Conservation (phyloP, 2,888 invertebrate genomes). For the Rhamphomyia laevipes region DNA sequence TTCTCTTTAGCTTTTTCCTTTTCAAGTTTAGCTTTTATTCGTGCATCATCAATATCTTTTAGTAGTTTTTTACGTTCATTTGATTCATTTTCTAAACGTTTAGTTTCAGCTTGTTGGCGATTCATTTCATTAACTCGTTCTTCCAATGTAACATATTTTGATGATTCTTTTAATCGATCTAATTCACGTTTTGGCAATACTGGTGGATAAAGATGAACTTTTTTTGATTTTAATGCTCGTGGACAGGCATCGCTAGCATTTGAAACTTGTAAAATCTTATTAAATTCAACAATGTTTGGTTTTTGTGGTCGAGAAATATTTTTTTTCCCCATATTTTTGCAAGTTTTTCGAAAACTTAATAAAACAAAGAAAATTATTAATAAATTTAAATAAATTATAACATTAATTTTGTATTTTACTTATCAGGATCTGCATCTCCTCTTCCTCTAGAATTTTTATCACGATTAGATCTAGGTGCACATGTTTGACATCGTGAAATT, state of each 20-base stretch:
- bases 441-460: not conserved
- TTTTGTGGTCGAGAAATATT: not conserved
- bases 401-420: not conserved
- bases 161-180: slow-evolving; percentile 45
- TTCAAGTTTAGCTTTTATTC: slow-evolving; percentile 22
- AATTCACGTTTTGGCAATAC: slow-evolving; percentile 49
- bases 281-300: not conserved
- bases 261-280: not conserved
- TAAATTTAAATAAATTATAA: not conserved
- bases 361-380: not conserved
- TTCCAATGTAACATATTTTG: slow-evolving; percentile 42
- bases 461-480: not conserved
- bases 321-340: not conserved
- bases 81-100: slow-evolving; percentile 44
- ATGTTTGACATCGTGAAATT: not conserved
- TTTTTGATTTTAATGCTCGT: not conserved
- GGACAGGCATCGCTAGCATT: not conserved
- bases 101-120: slow-evolving; percentile 36
- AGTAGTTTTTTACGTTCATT: slow-evolving; percentile 44
- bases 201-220: slow-evolving; percentile 39
- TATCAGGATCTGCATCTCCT: not conserved
- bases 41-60: slow-evolving; percentile 36
- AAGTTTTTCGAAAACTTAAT: not conserved
- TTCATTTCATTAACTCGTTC: slow-evolving; percentile 39
- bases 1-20: slow-evolving; percentile 16